phyloP scores from a whole-genome alignment of 2,797 vertebrate genomes.

The Sternotherus odoratus region DNA sequence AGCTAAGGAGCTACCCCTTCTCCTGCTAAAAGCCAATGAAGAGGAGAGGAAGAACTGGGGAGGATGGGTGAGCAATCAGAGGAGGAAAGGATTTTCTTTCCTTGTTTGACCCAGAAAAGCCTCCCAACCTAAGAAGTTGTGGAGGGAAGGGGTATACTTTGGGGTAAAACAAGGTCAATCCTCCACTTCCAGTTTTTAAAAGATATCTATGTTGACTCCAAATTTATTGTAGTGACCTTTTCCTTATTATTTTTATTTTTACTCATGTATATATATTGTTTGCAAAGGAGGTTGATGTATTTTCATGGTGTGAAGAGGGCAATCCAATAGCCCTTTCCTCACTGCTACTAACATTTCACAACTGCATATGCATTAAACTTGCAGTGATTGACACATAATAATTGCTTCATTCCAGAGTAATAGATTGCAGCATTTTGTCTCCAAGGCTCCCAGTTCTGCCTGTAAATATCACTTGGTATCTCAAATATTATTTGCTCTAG shows the following conservation, averaged over 20 bases:
- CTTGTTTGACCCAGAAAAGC: not conserved
- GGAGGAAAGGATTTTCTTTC: not conserved
- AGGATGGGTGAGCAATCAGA: too few relatives aligned
- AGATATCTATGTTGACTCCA: not conserved
- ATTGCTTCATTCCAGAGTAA: conserved; percentile 8
- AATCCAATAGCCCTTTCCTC: not conserved
- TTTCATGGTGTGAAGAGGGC: not conserved
- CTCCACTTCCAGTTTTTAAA: not conserved
- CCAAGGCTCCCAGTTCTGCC: not conserved
- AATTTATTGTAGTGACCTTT: not conserved
- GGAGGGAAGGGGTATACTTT: not conserved
- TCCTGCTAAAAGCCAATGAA: not conserved
- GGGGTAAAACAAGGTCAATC: too few relatives aligned
- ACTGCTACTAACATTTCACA: conserved; percentile 53
- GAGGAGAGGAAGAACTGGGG: not conserved
- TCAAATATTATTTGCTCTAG: not conserved
- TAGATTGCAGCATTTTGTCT: not conserved
- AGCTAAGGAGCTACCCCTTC: not conserved
- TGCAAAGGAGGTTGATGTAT: not conserved
- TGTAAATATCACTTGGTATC: not conserved
- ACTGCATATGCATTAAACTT: not conserved
- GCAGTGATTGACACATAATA: not conserved
- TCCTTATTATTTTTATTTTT: not conserved
- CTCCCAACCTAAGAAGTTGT: not conserved
- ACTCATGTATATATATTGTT: not conserved